Conservation (phyloP, 2,888 invertebrate species). For the Diaphora mendica region DNA sequence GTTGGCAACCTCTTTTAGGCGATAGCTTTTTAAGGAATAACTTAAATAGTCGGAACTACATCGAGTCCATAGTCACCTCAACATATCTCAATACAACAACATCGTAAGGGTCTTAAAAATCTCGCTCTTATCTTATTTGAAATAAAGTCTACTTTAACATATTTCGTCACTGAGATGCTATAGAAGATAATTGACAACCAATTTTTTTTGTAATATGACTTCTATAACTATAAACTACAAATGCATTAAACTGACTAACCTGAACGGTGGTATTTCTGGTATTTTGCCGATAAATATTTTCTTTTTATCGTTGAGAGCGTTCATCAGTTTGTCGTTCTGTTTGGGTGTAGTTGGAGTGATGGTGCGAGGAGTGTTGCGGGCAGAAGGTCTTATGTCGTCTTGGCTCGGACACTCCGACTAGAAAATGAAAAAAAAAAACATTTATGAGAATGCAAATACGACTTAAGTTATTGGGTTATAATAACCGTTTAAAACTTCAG, state of each 20-base stretch:
- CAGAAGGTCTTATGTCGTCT: conserved; percentile 71
- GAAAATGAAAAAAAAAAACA: neutral
- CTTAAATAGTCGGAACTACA: no score
- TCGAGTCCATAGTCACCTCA: neutral
- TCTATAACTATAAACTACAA: neutral
- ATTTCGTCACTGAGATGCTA: neutral
- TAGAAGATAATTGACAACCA: no score
- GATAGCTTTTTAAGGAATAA: neutral
- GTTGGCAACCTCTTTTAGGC: neutral
- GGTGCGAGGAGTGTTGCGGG: conserved; percentile 64
- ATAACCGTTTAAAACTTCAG: no score
- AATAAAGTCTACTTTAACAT: neutral
- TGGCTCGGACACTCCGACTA: conserved; percentile 77
- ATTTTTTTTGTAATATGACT: neutral
- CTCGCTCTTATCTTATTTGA: neutral
- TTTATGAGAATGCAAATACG: neutral
- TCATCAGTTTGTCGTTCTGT: conserved; percentile 46
- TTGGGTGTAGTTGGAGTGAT: conserved; percentile 75
- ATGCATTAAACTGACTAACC: conserved; percentile 60
- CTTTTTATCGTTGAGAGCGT: conserved; percentile 54
- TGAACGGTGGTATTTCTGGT: conserved; percentile 84
- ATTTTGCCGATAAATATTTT: conserved; percentile 79
- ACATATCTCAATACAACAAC: no score
- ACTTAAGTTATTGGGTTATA: neutral
- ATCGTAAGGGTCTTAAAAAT: neutral